phyloP scores from a whole-genome alignment of 2,113 vertebrate genomes.

The Ptilonorhynchus violaceus region DNA sequence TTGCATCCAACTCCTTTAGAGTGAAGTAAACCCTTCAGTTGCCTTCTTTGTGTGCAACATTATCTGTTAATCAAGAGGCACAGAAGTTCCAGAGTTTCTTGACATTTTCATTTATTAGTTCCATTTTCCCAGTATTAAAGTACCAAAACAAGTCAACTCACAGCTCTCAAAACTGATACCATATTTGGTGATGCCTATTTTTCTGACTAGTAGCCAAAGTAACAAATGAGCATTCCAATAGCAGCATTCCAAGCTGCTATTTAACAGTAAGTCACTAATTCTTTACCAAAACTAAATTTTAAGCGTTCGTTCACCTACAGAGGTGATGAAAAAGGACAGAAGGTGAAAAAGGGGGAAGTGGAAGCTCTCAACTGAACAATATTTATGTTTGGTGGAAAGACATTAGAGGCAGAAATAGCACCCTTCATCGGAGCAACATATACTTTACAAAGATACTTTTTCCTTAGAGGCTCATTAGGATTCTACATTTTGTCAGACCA shows the following conservation, averaged over 20 bases:
- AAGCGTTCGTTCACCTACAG: background rate
- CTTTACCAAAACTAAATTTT: background rate
- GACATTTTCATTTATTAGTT: background rate
- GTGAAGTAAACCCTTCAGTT: background rate
- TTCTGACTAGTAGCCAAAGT: background rate
- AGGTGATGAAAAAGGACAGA: background rate
- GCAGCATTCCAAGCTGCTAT: background rate
- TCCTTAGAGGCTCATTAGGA: background rate
- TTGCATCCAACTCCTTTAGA: background rate
- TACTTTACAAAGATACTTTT: background rate
- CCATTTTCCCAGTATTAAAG: background rate
- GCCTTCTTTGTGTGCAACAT: background rate
- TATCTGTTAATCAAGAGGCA: background rate
- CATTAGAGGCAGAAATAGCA: background rate
- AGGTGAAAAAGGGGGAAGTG: background rate
- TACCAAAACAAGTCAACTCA: background rate
- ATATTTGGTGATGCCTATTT: background rate
- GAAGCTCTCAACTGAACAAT: background rate
- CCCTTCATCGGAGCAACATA: background rate
- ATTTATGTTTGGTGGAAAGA: background rate
- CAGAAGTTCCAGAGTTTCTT: background rate
- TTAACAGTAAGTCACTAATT: background rate
- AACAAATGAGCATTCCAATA: background rate
- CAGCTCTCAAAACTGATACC: background rate
- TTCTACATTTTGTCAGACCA: background rate